A percentile compares a stretch with the other conserved stretches of the same genome.
Conservation (phyloP, 2,797 vertebrate genomes). For the Kryptolebias ocellatus region DNA sequence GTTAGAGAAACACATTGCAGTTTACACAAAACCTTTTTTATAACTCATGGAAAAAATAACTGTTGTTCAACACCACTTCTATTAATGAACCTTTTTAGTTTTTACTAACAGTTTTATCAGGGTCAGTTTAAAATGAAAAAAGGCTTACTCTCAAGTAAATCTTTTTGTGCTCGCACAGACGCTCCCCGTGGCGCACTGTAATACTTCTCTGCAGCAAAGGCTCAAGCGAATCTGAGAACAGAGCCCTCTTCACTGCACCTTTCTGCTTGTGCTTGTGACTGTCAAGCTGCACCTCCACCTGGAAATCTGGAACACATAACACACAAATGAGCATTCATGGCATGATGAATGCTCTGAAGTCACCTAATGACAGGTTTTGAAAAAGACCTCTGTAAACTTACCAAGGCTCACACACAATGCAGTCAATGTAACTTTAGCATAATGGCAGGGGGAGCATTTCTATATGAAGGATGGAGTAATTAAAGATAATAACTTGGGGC, state of each 20-base stretch:
- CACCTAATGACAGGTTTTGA: slow-evolving; percentile 47
- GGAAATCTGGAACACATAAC: slow-evolving; percentile 82
- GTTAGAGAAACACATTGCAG: slow-evolving; percentile 27
- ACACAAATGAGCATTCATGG: slow-evolving; percentile 59
- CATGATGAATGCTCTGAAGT: slow-evolving; percentile 46
- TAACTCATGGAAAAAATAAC: not conserved
- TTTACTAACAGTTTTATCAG: too few relatives aligned
- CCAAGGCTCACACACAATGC: slow-evolving; percentile 36
- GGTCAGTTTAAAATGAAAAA: too few relatives aligned
- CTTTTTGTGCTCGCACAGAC: slow-evolving; percentile 84
- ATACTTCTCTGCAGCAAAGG: slow-evolving; percentile 77
- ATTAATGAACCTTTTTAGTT: too few relatives aligned
- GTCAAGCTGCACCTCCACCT: slow-evolving; percentile 90
- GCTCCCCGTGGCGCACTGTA: slow-evolving; percentile 78
- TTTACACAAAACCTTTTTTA: slow-evolving; percentile 5
- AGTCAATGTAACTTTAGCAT: slow-evolving; percentile 40
- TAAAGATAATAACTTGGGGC: slow-evolving; percentile 49
- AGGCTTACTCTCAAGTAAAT: slow-evolving; percentile 87
- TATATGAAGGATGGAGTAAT: slow-evolving; percentile 47
- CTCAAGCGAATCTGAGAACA: slow-evolving; percentile 87
- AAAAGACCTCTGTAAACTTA: slow-evolving; percentile 42
- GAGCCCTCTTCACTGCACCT: slow-evolving; percentile 84
- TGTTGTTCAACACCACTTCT: not conserved
- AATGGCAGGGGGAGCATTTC: slow-evolving; percentile 27
- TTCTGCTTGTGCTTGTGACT: slow-evolving; percentile 88